Base-by-base conservation (phyloP, 2,113 vertebrate species). In the Cromileptes altivelis region DNA sequence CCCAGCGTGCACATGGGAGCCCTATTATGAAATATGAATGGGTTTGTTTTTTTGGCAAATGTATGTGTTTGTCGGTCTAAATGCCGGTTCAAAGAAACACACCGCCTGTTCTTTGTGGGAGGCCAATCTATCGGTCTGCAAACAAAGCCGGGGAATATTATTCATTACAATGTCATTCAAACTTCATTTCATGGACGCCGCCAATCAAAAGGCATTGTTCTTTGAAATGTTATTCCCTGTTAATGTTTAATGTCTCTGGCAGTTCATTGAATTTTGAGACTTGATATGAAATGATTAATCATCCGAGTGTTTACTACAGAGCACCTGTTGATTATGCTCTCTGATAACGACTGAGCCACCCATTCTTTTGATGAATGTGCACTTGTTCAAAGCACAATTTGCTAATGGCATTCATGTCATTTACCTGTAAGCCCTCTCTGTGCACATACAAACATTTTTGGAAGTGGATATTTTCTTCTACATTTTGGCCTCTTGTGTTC, bases 11-110 rank as follows among this genome's bases (percentile, higher is more conserved):
- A 91, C 84, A 88, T 83, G 81, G 85, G 86, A 91, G 86, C 70
- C 56, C 78, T 75, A 76, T 88, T 88, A 87, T 92, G 81, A 94
- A 92, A 93, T 90, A 93, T 93, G 90, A 93, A 94, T 91, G 75
- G 73, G 37, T 68, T 71, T 45, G 71, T 62, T 88, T 90, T 85
- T 90, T 87, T 73, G 79, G 75, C 82, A 88, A 93, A 92, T 91
- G 79, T 92, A 93, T 91, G 88, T 82, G 90, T 94, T 94, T 90
- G 92, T 89, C 82, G 70, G 50, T 84, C 81, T 88, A 88, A 92
- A 91, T 49, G 78, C 52, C 37, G 75, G 84, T 93, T 94, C 88
- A 93, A 92, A 95, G 91, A 68, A 84, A 87, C 69, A 78, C 77
- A 70, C 6, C 61, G 67, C 69, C 73, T 49, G 81, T 62, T 73